Conservation (phyloP, 2,113 vertebrate genomes). For the Tachysurus vachellii region DNA sequence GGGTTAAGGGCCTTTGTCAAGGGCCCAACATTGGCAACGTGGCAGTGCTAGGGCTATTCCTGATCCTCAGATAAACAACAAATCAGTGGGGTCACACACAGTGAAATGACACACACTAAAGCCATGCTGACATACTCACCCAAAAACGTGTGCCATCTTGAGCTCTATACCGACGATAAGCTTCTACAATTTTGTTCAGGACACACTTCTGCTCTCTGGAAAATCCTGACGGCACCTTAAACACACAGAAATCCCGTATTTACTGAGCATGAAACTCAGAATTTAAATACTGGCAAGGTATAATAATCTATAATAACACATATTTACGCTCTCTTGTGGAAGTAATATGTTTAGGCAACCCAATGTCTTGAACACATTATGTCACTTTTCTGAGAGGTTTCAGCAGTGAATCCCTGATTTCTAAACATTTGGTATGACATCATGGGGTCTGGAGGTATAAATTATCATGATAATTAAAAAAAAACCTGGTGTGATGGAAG, state of each 20-base stretch:
- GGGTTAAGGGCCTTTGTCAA: too few species aligned
- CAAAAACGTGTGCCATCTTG: constrained; percentile 75
- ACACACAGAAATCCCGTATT: constrained; percentile 51
- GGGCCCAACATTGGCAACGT: too few species aligned
- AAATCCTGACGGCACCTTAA: constrained; percentile 71
- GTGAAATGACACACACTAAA: not conserved
- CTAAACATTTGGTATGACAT: not conserved
- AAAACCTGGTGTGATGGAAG: not conserved
- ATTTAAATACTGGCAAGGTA: not conserved
- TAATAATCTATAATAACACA: not conserved
- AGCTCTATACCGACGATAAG: constrained; percentile 80
- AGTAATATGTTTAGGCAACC: not conserved
- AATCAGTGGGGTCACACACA: not conserved
- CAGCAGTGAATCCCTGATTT: not conserved
- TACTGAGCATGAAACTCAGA: not conserved
- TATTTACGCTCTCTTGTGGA: not conserved
- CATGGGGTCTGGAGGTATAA: not conserved
- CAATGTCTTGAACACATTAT: not conserved
- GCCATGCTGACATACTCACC: constrained; percentile 65
- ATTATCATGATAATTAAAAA: not conserved
- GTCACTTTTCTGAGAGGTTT: not conserved
- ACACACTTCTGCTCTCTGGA: constrained; percentile 79
- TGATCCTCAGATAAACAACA: too few species aligned
- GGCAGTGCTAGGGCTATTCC: too few species aligned
- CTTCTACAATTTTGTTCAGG: constrained; percentile 83